These are phyloP conservation scores for Lagorchestes hirsutus DNA, from an alignment of 2,797 vertebrate genomes.

Conservation along the genomic window DNA sequence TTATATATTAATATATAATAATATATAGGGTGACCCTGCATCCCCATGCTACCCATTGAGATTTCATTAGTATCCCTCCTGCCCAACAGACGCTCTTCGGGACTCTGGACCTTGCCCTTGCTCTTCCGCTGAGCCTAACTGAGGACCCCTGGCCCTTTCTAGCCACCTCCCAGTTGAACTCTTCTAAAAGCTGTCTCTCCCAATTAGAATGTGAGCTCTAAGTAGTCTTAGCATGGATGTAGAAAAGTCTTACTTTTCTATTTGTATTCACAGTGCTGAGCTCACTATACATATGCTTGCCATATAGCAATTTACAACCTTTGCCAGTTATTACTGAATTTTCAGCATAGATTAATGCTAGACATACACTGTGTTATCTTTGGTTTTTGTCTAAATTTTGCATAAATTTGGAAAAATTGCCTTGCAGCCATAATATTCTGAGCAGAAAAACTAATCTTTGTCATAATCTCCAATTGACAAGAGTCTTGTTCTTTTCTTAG, in stretches of 20 bases:
- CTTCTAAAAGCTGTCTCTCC: neutral
- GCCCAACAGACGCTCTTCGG: neutral
- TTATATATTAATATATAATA: too few species aligned
- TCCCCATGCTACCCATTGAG: neutral
- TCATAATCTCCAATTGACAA: conserved; percentile 69
- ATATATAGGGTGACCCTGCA: neutral
- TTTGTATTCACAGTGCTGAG: neutral
- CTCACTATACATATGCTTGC: neutral
- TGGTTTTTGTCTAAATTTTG: conserved; percentile 22
- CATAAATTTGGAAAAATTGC: neutral
- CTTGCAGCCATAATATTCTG: conserved; percentile 29
- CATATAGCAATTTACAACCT: neutral
- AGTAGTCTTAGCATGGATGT: neutral
- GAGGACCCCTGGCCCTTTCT: neutral
- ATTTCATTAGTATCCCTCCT: neutral
- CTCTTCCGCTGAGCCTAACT: neutral
- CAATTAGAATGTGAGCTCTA: neutral
- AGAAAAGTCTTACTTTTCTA: neutral
- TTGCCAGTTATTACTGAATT: conserved; percentile 10
- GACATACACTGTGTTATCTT: conserved; percentile 14
- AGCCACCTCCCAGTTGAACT: neutral
- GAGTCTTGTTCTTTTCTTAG: conserved; percentile 83
- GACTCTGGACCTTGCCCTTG: neutral
- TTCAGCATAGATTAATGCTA: conserved; percentile 21
- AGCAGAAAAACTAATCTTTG: conserved; percentile 16